phyloP scores from a whole-genome alignment of 2,888 invertebrate genomes.

The Ditula angustiorana region DNA sequence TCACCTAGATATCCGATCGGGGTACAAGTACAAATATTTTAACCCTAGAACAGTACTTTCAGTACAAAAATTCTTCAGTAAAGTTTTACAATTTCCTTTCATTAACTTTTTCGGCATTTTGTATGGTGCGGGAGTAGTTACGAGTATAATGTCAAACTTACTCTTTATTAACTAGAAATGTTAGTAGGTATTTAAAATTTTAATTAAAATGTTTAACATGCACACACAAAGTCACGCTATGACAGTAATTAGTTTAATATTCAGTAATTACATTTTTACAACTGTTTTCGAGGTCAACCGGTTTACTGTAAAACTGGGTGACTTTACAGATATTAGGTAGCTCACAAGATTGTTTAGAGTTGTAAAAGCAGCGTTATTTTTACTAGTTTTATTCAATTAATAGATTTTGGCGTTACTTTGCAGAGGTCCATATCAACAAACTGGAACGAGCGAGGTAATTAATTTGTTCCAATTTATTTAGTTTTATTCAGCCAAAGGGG shows the following conservation, averaged over 20 bases:
- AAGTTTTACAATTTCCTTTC: slow-evolving; percentile 52
- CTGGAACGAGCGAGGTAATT: too few relatives aligned
- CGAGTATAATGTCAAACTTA: background rate
- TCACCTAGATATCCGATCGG: slow-evolving; percentile 71
- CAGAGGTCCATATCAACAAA: too few relatives aligned
- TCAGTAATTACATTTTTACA: background rate
- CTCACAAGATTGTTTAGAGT: too few relatives aligned
- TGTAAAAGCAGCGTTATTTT: too few relatives aligned
- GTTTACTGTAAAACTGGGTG: background rate
- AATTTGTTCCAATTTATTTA: too few relatives aligned
- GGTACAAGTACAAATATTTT: slow-evolving; percentile 77
- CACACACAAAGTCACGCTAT: slow-evolving; percentile 1
- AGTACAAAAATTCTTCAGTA: slow-evolving; percentile 65
- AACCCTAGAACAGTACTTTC: slow-evolving; percentile 69
- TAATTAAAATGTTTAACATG: background rate
- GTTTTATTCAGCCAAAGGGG: too few relatives aligned
- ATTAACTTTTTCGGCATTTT: slow-evolving; percentile 43
- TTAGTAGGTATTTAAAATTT: background rate
- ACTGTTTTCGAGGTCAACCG: background rate
- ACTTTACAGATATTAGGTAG: too few relatives aligned
- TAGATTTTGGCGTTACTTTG: too few relatives aligned
- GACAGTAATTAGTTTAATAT: background rate
- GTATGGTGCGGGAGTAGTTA: background rate
- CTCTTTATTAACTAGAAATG: background rate
- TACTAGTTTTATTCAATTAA: too few relatives aligned